Evolutionary conservation across 2,888 invertebrate genomes (phyloP), one percentile per base, ranked within the genome.

Genomic region (Parthenolecanium corni): DNA sequence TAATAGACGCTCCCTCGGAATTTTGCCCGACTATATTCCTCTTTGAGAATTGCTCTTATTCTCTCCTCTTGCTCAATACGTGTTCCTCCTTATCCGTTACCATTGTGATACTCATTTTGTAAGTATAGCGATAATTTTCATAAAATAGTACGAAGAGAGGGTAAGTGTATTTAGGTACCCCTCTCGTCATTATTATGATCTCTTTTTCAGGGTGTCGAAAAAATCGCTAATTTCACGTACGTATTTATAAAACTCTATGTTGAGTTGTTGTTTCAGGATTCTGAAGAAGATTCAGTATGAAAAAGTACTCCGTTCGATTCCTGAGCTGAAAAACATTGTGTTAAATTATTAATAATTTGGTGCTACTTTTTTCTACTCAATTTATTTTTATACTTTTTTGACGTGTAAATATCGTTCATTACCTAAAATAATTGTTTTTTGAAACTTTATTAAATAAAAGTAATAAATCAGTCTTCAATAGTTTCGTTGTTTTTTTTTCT

Each of bases 11-110:
- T 23, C 21, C 2, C 5, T 58, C 36, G 58, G 58, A 23, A 21
- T 25, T 51, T 31, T 58, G 14, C 58, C 58, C 14, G 58, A 58
- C 6, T 58, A 31, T 58, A 58, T 58, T 58, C 58, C 58, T n/a
- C 20, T 58, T 16, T 58, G 24, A 58, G 5, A 44, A 11, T 12
- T 2, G 24, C 18, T 23, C 40, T 25, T 40, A 4, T 36, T 20
- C 20, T 40, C 23, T 54, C 2, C 23, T 16, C 4, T 56, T 56
- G 40, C 46, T 12, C 23, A 56, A 16, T 42, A 42, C 14, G 3
- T 42, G 44, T 42, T 42, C 14, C 18, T 42, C 6, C 4, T 18
- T 42, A 42, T 42, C 14, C 18, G 44, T 4, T 42, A 5, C 44
- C 18, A 42, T 18, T 42, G 18, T 18, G 31, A 31, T 31, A 31